These are phyloP conservation scores for Casuarius casuarius DNA, from an alignment of 2,113 vertebrate species.

Conservation along the genomic window DNA sequence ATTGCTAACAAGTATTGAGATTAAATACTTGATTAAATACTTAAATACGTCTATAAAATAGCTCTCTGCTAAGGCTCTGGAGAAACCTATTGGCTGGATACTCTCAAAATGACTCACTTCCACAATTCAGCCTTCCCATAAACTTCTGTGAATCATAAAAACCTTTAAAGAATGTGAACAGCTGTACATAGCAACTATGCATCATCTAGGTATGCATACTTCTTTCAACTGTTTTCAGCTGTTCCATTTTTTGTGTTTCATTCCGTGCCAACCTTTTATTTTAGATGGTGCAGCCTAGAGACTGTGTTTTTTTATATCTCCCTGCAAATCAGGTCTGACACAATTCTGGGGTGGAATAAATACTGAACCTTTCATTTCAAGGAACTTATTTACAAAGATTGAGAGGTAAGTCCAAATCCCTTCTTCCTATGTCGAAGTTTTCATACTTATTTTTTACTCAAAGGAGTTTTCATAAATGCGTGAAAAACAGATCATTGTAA, in stretches of 20 bases:
- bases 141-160: constrained; percentile 63
- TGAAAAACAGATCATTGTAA: background rate
- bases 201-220: constrained; percentile 34
- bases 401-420: background rate
- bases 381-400: background rate
- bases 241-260: constrained; percentile 2
- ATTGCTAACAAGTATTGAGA: constrained; percentile 54
- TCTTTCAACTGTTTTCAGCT: constrained; percentile 50
- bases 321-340: constrained; percentile 39
- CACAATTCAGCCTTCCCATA: constrained; percentile 44
- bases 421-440: background rate
- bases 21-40: background rate
- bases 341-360: constrained; percentile 14
- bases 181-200: constrained; percentile 6
- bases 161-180: constrained; percentile 37
- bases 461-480: background rate
- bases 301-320: background rate
- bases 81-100: constrained; percentile 50
- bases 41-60: constrained; percentile 54
- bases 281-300: background rate
- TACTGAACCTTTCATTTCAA: constrained; percentile 22
- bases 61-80: constrained; percentile 46
- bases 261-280: constrained; percentile 47
- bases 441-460: constrained; percentile 6
- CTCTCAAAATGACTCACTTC: constrained; percentile 58